Percentiles rank a stretch among this genome's conserved stretches.
phyloP scores from a whole-genome alignment of 2,888 invertebrate genomes.

The Hydriomena furcata region DNA sequence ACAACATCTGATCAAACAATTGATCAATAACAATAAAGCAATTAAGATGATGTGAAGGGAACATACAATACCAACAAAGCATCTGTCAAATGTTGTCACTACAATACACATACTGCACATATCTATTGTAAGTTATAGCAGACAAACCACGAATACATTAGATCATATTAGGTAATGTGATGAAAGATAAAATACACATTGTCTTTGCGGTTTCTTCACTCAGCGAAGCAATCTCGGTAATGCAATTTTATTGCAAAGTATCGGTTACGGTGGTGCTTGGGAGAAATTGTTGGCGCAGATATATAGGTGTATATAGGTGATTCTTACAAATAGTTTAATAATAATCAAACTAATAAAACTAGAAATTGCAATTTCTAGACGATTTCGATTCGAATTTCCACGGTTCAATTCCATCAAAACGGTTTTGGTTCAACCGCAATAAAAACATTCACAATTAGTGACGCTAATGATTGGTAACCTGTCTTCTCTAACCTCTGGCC shows the following conservation, averaged over 20 bases:
- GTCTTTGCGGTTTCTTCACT: slow-evolving; percentile 56
- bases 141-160: slow-evolving; percentile 55
- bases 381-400: slow-evolving; percentile 19
- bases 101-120: slow-evolving; percentile 29
- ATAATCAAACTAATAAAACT: slow-evolving; percentile 19
- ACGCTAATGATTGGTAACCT: slow-evolving; percentile 28
- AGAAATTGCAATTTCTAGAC: slow-evolving; percentile 14
- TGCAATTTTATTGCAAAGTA: slow-evolving; percentile 52
- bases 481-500: slow-evolving; percentile 31
- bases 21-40: slow-evolving; percentile 62
- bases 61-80: slow-evolving; percentile 59
- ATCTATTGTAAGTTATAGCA: slow-evolving; percentile 46
- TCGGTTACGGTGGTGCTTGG: slow-evolving; percentile 50
- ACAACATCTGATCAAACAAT: slow-evolving; percentile 53
- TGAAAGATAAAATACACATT: slow-evolving; percentile 61
- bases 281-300: slow-evolving; percentile 40
- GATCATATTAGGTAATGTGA: slow-evolving; percentile 60
- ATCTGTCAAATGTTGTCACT: slow-evolving; percentile 53
- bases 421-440: slow-evolving; percentile 27
- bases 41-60: slow-evolving; percentile 51
- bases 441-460: slow-evolving; percentile 25
- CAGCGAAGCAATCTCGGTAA: slow-evolving; percentile 50
- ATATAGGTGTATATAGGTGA: slow-evolving; percentile 37
- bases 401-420: slow-evolving; percentile 21
- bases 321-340: slow-evolving; percentile 28